phyloP scores from a whole-genome alignment of 2,888 invertebrate genomes.

The Dicranocentrus wangi region DNA sequence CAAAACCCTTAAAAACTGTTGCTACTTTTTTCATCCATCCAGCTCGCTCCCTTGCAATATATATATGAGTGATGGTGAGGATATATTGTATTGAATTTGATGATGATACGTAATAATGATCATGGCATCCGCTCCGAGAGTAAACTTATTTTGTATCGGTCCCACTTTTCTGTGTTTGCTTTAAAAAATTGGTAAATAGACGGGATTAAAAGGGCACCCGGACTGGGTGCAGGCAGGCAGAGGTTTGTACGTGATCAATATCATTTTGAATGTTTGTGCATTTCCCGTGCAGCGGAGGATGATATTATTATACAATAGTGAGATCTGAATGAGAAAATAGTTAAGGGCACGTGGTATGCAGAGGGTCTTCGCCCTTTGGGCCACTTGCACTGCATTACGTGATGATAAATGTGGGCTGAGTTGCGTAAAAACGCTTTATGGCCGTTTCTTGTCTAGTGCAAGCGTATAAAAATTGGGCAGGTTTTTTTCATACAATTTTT shows the following conservation, averaged over 20 bases:
- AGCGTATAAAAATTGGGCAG: too few relatives aligned
- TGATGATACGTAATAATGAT: conserved; percentile 13
- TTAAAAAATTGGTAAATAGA: conserved; percentile 59
- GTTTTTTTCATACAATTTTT: too few relatives aligned
- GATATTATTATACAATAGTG: conserved; percentile 35
- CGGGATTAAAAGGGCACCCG: conserved; percentile 54
- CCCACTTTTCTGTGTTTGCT: too few relatives aligned
- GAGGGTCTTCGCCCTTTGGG: conserved; percentile 51
- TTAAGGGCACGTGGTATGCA: conserved; percentile 47
- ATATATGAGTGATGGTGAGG: background rate
- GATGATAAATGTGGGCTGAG: conserved; percentile 45
- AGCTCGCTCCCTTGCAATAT: conserved; percentile 21
- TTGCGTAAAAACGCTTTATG: background rate
- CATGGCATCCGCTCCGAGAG: conserved; percentile 18
- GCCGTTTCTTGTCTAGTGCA: too few relatives aligned
- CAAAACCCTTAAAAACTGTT: too few relatives aligned
- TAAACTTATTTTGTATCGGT: conserved; percentile 34
- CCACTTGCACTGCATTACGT: conserved; percentile 53
- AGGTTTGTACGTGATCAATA: too few relatives aligned
- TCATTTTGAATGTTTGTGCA: too few relatives aligned
- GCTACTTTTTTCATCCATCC: too few relatives aligned
- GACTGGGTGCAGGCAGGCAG: too few relatives aligned
- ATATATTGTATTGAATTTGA: conserved; percentile 27
- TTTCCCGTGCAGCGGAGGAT: background rate
- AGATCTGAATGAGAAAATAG: conserved; percentile 55